These are phyloP conservation scores for Meriones unguiculatus DNA, from an alignment of 2,113 vertebrate species.

Conservation along the genomic window DNA sequence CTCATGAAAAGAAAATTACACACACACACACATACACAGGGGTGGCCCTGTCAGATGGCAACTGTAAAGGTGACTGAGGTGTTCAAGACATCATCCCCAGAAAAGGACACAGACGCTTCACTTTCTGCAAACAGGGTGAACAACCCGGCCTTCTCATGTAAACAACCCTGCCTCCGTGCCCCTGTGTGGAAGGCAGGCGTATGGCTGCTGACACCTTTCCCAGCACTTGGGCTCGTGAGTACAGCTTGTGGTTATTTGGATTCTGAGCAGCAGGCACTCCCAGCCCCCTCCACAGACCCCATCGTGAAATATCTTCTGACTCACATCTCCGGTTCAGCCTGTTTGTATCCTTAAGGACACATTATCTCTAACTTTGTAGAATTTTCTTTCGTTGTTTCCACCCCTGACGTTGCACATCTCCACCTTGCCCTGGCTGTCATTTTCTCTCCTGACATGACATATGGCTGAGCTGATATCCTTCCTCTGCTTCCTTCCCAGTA, in stretches of 20 bases:
- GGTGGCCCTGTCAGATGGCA: neutral
- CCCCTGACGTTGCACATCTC: constrained; percentile 70
- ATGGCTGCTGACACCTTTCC: neutral
- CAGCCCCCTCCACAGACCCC: neutral
- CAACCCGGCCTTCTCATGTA: neutral
- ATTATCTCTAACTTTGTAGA: neutral
- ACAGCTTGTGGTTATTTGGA: neutral
- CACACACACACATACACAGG: neutral
- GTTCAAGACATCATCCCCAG: neutral
- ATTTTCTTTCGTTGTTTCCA: constrained; percentile 70
- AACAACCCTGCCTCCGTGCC: constrained; percentile 32
- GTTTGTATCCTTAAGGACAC: neutral
- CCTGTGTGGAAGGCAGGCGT: neutral
- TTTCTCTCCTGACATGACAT: constrained; percentile 79
- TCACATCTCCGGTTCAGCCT: neutral
- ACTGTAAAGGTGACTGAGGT: neutral
- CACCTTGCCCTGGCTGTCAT: constrained; percentile 81
- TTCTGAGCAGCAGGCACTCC: neutral
- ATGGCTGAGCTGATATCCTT: constrained; percentile 86
- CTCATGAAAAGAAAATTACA: neutral
- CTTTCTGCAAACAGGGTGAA: neutral
- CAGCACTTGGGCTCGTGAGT: neutral
- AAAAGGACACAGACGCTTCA: neutral
- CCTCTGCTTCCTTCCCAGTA: constrained; percentile 85
- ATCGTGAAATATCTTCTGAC: accelerated